These are phyloP conservation scores for Chauna torquata DNA, from an alignment of 2,113 vertebrate genomes.

Conservation along the genomic window DNA sequence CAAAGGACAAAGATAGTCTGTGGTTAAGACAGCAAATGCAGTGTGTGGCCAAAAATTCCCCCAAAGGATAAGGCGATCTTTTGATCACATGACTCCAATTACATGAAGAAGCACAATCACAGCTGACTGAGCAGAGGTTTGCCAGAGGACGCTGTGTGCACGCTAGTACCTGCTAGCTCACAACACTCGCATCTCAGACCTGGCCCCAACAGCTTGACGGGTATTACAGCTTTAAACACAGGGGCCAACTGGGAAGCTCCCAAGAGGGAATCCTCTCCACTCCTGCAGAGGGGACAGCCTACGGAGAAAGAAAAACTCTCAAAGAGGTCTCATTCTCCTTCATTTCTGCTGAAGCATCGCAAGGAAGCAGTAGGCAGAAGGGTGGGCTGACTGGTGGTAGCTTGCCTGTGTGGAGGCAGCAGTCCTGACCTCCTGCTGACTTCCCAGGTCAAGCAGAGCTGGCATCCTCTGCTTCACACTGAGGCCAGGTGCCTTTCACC, in stretches of 20 bases:
- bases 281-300: background rate
- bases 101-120: fast-evolving
- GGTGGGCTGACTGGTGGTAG: background rate
- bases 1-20: background rate
- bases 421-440: background rate
- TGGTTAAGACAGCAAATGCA: background rate
- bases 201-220: background rate
- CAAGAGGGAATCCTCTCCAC: background rate
- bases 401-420: background rate
- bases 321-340: background rate
- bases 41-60: background rate
- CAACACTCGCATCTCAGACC: background rate
- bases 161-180: background rate
- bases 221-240: background rate
- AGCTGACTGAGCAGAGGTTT: background rate
- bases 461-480: background rate
- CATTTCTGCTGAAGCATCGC: background rate
- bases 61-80: background rate
- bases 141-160: fast-evolving
- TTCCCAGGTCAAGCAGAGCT: background rate
- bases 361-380: background rate
- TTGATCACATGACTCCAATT: background rate
- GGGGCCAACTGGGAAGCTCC: background rate
- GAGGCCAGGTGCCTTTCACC: background rate
- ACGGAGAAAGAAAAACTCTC: background rate